Evolutionary conservation across 2,797 vertebrate species (phyloP).

Genomic region (Thaleichthys pacificus): DNA sequence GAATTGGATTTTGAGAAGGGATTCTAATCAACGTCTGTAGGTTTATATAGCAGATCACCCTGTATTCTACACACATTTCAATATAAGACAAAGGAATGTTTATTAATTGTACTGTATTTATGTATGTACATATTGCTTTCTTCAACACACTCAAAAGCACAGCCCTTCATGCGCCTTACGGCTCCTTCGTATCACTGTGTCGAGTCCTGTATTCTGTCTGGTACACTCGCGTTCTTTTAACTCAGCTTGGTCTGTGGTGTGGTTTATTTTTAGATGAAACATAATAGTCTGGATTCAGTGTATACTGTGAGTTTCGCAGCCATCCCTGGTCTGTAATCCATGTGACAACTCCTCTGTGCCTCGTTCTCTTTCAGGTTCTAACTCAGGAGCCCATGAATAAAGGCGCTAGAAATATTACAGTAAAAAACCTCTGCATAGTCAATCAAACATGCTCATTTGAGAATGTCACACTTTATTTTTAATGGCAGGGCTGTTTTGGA

Average conservation of each 20-base stretch:
- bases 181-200: constrained; percentile 33
- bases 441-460: constrained; percentile 72
- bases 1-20: too few relatives aligned
- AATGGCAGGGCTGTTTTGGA: constrained; percentile 67
- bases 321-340: constrained; percentile 72
- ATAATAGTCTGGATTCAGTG: constrained; percentile 71
- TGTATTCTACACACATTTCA: too few relatives aligned
- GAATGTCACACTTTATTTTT: constrained; percentile 75
- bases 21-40: too few relatives aligned
- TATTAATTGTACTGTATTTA: constrained; percentile 44
- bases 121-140: constrained; percentile 39
- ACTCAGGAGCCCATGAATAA: constrained; percentile 69
- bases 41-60: too few relatives aligned
- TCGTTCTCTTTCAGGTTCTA: constrained; percentile 64
- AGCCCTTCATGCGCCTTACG: too few relatives aligned
- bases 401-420: constrained; percentile 73
- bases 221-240: constrained; percentile 65
- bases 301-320: constrained; percentile 66
- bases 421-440: constrained; percentile 66
- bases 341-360: constrained; percentile 68
- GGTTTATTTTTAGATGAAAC: constrained; percentile 78
- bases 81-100: too few relatives aligned
- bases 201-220: constrained; percentile 61
- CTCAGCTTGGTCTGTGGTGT: constrained; percentile 59
- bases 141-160: constrained; percentile 63